Evolutionary conservation across 2,888 invertebrate genomes (phyloP).

Genomic region (Eristalis pertinax): DNA sequence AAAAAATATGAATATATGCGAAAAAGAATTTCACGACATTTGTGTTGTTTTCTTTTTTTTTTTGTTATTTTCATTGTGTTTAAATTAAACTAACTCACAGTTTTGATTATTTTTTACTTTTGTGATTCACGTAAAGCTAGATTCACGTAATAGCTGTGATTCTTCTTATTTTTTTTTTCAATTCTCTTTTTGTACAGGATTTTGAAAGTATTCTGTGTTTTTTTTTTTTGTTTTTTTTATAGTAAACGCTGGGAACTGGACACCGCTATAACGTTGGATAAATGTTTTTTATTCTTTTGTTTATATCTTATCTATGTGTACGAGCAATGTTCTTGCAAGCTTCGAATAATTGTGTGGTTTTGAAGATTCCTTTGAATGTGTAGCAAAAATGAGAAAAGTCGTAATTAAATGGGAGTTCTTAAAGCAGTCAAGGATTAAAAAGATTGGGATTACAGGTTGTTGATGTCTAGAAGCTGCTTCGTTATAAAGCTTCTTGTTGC

Average conservation of each 20-base stretch:
- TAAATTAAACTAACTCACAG: slow-evolving; percentile 51
- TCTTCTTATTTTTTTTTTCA: background rate
- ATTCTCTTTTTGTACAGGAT: background rate
- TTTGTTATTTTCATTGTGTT: background rate
- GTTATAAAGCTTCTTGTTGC: no score
- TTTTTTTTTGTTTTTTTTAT: background rate
- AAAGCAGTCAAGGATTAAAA: no score
- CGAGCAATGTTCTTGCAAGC: slow-evolving; percentile 31
- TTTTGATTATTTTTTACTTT: slow-evolving; percentile 20
- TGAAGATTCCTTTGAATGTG: background rate
- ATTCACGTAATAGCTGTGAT: slow-evolving; percentile 44
- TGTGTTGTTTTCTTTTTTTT: slow-evolving; percentile 41
- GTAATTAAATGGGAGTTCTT: no score
- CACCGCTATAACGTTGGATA: slow-evolving; percentile 41
- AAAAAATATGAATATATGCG: slow-evolving; percentile 46
- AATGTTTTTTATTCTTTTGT: slow-evolving; percentile 44
- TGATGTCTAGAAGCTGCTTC: no score
- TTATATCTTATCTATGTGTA: background rate
- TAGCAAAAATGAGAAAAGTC: no score
- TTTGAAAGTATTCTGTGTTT: background rate
- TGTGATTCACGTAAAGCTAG: slow-evolving; percentile 44
- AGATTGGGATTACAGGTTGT: no score
- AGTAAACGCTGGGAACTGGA: slow-evolving; percentile 13
- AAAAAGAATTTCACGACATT: slow-evolving; percentile 70
- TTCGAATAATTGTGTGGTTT: background rate